phyloP scores from a whole-genome alignment of 1,140 invertebrate genomes.

The Chelonus insularis region DNA sequence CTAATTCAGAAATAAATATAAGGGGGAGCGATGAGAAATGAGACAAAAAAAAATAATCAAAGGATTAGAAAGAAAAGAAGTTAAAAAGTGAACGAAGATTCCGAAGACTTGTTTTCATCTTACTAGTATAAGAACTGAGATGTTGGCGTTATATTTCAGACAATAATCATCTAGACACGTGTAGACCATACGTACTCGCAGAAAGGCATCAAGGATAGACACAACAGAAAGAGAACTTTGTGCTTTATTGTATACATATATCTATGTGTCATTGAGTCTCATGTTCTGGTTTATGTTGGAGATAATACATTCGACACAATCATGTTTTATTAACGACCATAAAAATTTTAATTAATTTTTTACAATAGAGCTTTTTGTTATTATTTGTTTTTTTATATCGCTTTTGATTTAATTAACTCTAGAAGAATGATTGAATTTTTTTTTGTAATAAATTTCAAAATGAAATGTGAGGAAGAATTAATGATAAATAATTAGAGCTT shows the following conservation, averaged over 20 bases:
- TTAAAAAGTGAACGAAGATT: background rate
- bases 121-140: background rate
- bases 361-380: no score
- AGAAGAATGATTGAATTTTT: background rate
- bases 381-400: no score
- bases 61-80: no score
- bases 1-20: background rate
- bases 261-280: background rate
- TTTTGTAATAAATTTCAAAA: background rate
- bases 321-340: no score
- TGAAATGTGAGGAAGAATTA: background rate
- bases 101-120: slow-evolving; percentile 2
- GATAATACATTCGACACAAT: no score
- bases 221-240: slow-evolving; percentile 20
- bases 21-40: slow-evolving; percentile 1
- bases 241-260: slow-evolving; percentile 3
- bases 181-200: slow-evolving; percentile 47
- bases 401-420: no score
- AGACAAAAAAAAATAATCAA: no score
- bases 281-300: no score
- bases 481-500: background rate
- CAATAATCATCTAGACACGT: slow-evolving; percentile 55
- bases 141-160: slow-evolving; percentile 41
- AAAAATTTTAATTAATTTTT: no score
- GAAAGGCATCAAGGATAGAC: slow-evolving; percentile 34